Conservation (phyloP, 2,888 invertebrate genomes). For the Caradrina kadenii region DNA sequence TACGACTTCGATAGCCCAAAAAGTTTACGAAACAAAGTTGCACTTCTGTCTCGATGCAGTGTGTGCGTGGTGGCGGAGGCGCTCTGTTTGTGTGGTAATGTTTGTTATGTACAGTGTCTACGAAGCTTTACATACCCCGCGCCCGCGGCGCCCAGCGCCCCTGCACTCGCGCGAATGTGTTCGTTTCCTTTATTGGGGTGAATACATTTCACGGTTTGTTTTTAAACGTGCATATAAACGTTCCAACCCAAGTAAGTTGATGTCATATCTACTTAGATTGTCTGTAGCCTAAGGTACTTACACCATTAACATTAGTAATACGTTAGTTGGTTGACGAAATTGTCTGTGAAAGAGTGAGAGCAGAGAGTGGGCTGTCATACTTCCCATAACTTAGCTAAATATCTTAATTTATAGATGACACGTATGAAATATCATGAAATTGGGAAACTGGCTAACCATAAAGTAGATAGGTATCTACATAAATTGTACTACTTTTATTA, state of each 20-base stretch:
- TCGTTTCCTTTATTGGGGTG: conserved; percentile 65
- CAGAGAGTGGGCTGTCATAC: neutral
- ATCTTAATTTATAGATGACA: too few species aligned
- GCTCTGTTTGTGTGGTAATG: conserved; percentile 81
- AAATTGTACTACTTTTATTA: too few species aligned
- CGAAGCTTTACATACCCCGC: conserved; percentile 69
- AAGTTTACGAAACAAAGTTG: conserved; percentile 28
- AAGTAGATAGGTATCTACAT: too few species aligned
- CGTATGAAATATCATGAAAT: too few species aligned
- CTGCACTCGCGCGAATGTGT: conserved; percentile 58
- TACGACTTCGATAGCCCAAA: neutral
- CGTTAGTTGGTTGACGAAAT: neutral
- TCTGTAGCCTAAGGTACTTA: too few species aligned
- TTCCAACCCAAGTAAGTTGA: conserved; percentile 1
- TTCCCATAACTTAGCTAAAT: neutral
- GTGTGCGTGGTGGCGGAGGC: conserved; percentile 31
- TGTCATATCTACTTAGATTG: neutral
- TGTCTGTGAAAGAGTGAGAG: neutral
- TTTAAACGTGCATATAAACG: conserved; percentile 55
- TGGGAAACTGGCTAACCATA: too few species aligned
- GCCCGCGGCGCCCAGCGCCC: neutral
- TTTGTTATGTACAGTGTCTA: conserved; percentile 76
- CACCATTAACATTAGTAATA: neutral
- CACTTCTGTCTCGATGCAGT: conserved; percentile 45
- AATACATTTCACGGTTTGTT: conserved; percentile 67